phyloP scores from a whole-genome alignment of 2,888 invertebrate species.

The Meiosimyza decipiens region DNA sequence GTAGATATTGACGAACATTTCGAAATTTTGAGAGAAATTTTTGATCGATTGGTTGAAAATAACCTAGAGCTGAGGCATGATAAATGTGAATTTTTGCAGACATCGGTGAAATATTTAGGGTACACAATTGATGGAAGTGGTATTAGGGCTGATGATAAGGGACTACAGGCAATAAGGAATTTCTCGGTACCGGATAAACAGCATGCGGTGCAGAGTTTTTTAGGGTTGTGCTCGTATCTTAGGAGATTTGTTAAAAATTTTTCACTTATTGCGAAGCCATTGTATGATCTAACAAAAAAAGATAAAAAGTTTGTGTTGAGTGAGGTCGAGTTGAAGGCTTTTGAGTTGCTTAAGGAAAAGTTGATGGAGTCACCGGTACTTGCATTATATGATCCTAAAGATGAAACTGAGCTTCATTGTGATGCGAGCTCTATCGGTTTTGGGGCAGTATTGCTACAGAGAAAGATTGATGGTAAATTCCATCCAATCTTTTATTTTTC shows the following conservation, averaged over 20 bases:
- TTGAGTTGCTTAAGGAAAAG: conserved; percentile 34
- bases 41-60: too few relatives aligned
- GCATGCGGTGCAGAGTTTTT: too few relatives aligned
- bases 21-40: too few relatives aligned
- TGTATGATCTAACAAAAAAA: conserved; percentile 37
- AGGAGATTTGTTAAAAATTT: conserved; percentile 38
- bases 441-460: conserved; percentile 38
- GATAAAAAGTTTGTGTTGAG: conserved; percentile 30
- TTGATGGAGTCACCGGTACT: conserved; percentile 34
- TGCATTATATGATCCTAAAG: conserved; percentile 29
- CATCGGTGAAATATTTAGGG: too few relatives aligned
- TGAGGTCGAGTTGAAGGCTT: conserved; percentile 23
- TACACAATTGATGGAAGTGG: too few relatives aligned
- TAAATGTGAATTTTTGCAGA: too few relatives aligned
- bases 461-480: conserved; percentile 29
- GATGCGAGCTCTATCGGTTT: conserved; percentile 38
- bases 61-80: too few relatives aligned
- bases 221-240: conserved; percentile 41
- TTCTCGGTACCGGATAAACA: too few relatives aligned
- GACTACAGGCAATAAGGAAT: too few relatives aligned
- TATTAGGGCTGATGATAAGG: too few relatives aligned
- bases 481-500: conserved; percentile 27
- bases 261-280: conserved; percentile 37
- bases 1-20: too few relatives aligned
- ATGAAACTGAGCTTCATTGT: conserved; percentile 35